These are phyloP conservation scores for Pterois miles DNA, from an alignment of 2,797 vertebrate species.

Conservation along the genomic window DNA sequence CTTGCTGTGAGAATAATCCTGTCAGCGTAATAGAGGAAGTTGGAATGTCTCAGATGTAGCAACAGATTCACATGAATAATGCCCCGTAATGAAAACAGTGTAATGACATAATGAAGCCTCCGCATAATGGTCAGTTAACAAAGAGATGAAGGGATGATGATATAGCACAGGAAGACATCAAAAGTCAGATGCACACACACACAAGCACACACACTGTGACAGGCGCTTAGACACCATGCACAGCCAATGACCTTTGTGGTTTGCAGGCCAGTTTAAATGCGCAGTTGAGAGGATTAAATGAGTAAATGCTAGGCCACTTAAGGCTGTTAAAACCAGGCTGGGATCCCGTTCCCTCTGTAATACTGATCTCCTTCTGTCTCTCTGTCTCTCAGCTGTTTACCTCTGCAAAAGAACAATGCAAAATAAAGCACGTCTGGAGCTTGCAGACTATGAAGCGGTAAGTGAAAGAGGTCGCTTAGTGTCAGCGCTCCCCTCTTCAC, in stretches of 20 bases:
- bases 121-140: constrained; percentile 68
- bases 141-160: constrained; percentile 62
- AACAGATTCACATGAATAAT: constrained; percentile 63
- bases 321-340: constrained; percentile 64
- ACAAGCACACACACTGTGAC: constrained; percentile 6
- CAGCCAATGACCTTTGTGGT: constrained; percentile 64
- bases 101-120: constrained; percentile 72
- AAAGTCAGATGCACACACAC: constrained; percentile 41
- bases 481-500: constrained; percentile 30
- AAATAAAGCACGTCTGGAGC: constrained; percentile 98
- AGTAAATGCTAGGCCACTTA: constrained; percentile 72
- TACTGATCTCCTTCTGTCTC: constrained; percentile 28
- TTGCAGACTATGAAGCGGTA: constrained; percentile 98
- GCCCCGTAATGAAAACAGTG: constrained; percentile 70
- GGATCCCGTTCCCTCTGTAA: constrained; percentile 48
- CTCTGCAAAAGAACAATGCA: constrained; percentile 99
- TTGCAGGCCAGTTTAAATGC: constrained; percentile 69
- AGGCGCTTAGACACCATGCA: constrained; percentile 18
- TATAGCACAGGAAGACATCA: constrained; percentile 54
- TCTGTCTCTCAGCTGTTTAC: constrained; percentile 91
- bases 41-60: constrained; percentile 46
- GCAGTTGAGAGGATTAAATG: constrained; percentile 76
- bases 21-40: constrained; percentile 45
- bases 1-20: constrained; percentile 55
- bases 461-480: constrained; percentile 71